Base-by-base conservation (phyloP, 2,888 invertebrate species). In the Tenthredo mesomela region DNA sequence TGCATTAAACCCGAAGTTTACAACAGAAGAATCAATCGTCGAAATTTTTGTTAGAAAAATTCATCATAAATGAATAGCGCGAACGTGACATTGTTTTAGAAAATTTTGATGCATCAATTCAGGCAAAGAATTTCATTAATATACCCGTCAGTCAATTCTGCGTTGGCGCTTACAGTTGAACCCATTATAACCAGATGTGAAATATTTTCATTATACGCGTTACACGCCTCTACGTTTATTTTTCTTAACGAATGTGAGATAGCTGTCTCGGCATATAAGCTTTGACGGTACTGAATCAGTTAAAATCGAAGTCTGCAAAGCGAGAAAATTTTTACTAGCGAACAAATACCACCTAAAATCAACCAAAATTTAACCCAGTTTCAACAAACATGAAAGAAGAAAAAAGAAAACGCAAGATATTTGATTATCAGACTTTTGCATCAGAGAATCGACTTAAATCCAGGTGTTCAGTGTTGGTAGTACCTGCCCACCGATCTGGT, bases 201-300 rank as follows among this genome's bases (percentile, higher is more conserved):
- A 78, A 61, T 78, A 78, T 78, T 78, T 78, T 78, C 78, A 78
- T 78, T 40, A 37, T 47, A 73, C 84, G 84, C 70, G 86, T 84
- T 84, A 54, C 40, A 78, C 84, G 50, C 50, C 71, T 71, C 67
- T 82, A 73, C 47, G 86, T 84, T 84, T 47, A 73, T 84, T 77
- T 65, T 85, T 65, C 50, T 77, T 61, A 43, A 75, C 65, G 18
- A 15, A 61, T 33, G 25, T 29, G 1, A 2, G 15, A 18, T 50
- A 7, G 29, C 50, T 33, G 75, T 50, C 75, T 54, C 50, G 75
- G 50, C 2, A 77, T 33, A n/a, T n/a, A n/a, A 43, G 29, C 50
- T 77, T 54, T 50, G 75, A 77, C 29, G 54, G 50, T 29, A 50
- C 75, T 77, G 2, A 77, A 77, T 77, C 75, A 33, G 54, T 77